A percentile compares a stretch with the other conserved stretches of the same genome.
Conservation (phyloP, 2,113 vertebrate species). For the Zootoca vivipara region DNA sequence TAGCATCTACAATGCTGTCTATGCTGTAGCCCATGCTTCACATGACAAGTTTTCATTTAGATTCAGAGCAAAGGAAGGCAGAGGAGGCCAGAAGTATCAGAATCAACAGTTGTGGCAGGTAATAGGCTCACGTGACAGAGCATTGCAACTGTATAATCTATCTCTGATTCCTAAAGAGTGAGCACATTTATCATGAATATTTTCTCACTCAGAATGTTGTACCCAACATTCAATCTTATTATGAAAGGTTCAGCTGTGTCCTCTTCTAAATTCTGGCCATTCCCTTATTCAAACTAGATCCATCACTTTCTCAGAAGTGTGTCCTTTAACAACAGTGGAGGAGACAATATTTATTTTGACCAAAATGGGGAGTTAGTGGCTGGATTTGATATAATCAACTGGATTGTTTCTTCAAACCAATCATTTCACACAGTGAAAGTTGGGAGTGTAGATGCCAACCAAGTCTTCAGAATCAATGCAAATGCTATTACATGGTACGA, state of each 20-base stretch:
- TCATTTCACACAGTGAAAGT: neutral
- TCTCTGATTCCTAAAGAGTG: too few species aligned
- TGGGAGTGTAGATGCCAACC: neutral
- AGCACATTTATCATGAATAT: too few species aligned
- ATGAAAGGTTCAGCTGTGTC: too few species aligned
- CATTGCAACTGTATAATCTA: too few species aligned
- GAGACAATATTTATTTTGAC: neutral
- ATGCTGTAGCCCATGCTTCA: neutral
- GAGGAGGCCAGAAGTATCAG: neutral
- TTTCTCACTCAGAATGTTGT: too few species aligned
- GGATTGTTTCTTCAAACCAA: neutral
- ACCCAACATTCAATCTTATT: too few species aligned
- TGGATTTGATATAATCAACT: neutral
- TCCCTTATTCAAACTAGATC: too few species aligned
- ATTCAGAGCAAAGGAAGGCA: neutral
- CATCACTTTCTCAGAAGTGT: neutral
- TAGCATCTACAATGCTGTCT: neutral
- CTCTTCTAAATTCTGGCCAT: too few species aligned
- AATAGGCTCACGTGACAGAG: neutral
- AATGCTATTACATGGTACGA: neutral
- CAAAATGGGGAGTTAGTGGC: neutral
- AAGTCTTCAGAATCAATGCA: neutral
- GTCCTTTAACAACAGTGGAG: neutral
- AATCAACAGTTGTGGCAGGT: neutral
- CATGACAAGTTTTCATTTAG: neutral